Base-by-base conservation (phyloP, 1,140 invertebrate species). In the Orussus abietinus region DNA sequence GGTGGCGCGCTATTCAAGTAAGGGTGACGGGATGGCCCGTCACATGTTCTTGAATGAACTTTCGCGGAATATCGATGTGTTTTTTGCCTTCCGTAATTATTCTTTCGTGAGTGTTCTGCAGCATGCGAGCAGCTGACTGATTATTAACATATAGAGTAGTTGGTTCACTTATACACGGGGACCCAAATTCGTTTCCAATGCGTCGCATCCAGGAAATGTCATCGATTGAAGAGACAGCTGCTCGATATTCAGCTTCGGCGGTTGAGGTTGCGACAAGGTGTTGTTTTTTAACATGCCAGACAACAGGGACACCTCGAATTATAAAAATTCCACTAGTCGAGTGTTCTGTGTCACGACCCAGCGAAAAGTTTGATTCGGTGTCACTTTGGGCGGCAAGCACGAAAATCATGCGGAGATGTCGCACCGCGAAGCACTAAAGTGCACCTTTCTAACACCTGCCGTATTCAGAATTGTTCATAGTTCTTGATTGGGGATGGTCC, bases 231-330 rank as follows among this genome's bases (percentile, higher is more conserved):
- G 39, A 42, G 4, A 49, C 41, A 4, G 49, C 49, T 9, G 53
- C 53, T 30, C 50, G 37, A 33, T 54, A 59, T 35, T 57, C 51
- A 2, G 53, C 45, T 34, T 57, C 45, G 0, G 51, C 48, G 13
- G 54, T 50, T 5, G 55, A 59, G 1, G 42, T 52, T 19, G 54
- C 43, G 3, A 56, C 44, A 28, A 42, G 28, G 20, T 30, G 15
- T 45, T 53, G 54, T 25, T 46, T 56, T 41, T 54, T 40, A 15
- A 49, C 31, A 35, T 28, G 42, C 46, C 48, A 57, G 4, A 51
- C 38, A 17, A 54, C 25, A 28, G 48, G 51, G 22, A 49, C 49
- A 36, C 49, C 49, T 36, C 43, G 19, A n/a, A 46, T 1, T 11
- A 54, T 33, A 11, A 53, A n/a, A 10, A 52, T 20, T 28, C 53